A percentile compares a stretch with the other conserved stretches of the same genome.
Conservation (phyloP, 2,888 invertebrate species). For the Dicroscelio sp. region DNA sequence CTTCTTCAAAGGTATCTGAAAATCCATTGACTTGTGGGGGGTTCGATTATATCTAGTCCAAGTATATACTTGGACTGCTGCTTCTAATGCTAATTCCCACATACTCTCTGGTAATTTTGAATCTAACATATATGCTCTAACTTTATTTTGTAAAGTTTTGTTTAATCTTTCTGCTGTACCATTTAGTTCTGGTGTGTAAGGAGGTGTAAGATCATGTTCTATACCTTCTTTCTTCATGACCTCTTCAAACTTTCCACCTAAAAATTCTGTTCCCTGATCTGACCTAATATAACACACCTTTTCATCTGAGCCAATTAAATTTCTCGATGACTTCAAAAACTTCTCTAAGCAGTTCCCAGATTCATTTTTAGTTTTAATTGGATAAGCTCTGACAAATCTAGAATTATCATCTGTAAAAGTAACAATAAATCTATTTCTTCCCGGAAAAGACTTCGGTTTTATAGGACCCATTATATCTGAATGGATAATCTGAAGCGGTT, state of each 20-base stretch:
- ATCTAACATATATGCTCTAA: slow-evolving; percentile 7
- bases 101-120: slow-evolving; percentile 6
- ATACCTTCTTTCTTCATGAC: neutral
- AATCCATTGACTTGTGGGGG: too few relatives aligned
- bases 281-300: slow-evolving; percentile 1
- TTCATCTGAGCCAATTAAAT: neutral
- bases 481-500: slow-evolving; percentile 66
- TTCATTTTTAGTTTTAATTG: neutral
- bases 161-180: neutral
- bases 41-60: too few relatives aligned
- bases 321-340: neutral
- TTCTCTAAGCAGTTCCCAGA: slow-evolving; percentile 2
- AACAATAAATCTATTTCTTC: too few relatives aligned
- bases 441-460: slow-evolving; percentile 70
- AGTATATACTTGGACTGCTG: neutral
- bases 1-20: too few relatives aligned
- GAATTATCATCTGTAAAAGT: too few relatives aligned
- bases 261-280: neutral
- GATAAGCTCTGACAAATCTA: too few relatives aligned
- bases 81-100: neutral
- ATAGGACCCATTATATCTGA: slow-evolving; percentile 82
- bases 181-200: neutral
- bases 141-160: neutral
- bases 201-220: neutral
- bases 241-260: neutral